Evolutionary conservation across 2,888 invertebrate genomes (phyloP), one percentile per base, ranked within the genome.

Genomic region (Amorpha juglandis): DNA sequence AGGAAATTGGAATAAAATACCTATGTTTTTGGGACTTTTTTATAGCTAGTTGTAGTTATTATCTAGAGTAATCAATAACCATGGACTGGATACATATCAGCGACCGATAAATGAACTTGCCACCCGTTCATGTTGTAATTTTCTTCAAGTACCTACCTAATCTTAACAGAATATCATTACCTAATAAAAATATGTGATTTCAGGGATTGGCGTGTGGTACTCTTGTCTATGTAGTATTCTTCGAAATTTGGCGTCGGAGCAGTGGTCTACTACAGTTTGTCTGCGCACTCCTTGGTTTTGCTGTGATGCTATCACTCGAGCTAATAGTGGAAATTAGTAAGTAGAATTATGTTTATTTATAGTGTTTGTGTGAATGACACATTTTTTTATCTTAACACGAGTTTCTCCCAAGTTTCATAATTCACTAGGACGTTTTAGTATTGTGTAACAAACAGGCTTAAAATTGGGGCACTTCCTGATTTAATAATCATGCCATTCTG

Each of bases 141-240:
- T n/a, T n/a, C n/a, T n/a, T n/a, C n/a, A n/a, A n/a, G n/a, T n/a
- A n/a, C n/a, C n/a, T n/a, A n/a, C n/a, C n/a, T 11, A 1, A 51
- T 19, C 11, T n/a, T 47, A 11, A 14, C 14, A 14, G 47, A 27
- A 27, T 48, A 48, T 6, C n/a, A 2, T 1, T 48, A 48, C n/a
- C 6, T 14, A n/a, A 14, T 19, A 12, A 14, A 45, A 45, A 11
- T 2, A 9, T 45, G 11, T 45, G 1, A 45, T 45, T 91, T n/a
- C 96, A 98, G 95, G 98, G 98, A 14, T 87, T 99, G 53, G 98
- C 93, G 8, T 91, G 97, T 70, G 99, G 99, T 0, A 99, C 99
- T 0, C 94, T 99, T 63, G 91, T 99, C 45, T 99, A 98, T 91
- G 98, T 99, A n/a, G 98, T 98, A 0, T 98, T 98, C 93, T 98